phyloP scores from a whole-genome alignment of 1,140 invertebrate genomes.

The Oncopeltus fasciatus region DNA sequence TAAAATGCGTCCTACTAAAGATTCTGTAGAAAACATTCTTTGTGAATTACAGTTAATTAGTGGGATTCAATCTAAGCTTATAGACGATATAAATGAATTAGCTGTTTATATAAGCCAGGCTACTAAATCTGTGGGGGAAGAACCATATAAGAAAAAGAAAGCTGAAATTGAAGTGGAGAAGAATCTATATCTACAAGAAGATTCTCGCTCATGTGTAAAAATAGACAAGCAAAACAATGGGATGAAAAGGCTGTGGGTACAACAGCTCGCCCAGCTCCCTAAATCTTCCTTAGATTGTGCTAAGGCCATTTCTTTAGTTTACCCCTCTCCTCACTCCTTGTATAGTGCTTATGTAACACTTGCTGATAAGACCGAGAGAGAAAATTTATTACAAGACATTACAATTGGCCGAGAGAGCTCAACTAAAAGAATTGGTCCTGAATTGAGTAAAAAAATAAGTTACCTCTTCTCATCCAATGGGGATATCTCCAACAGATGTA shows the following conservation, averaged over 20 bases:
- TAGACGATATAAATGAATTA: background rate
- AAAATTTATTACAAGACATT: background rate
- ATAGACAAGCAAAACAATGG: background rate
- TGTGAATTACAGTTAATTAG: background rate
- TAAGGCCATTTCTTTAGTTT: background rate
- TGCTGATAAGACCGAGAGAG: background rate
- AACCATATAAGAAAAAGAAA: background rate
- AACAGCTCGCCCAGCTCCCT: background rate
- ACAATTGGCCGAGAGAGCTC: background rate
- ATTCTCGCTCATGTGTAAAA: background rate
- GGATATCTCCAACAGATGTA: too few species aligned
- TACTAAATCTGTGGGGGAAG: background rate
- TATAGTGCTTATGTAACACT: background rate
- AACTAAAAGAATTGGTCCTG: background rate
- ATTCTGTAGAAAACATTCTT: background rate
- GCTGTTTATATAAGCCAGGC: background rate
- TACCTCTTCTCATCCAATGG: background rate
- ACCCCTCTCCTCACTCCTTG: background rate
- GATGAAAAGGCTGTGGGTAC: background rate
- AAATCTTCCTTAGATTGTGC: background rate
- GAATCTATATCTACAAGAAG: background rate
- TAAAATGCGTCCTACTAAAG: background rate
- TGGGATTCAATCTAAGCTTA: background rate
- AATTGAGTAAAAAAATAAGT: background rate
- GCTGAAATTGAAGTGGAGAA: background rate